These are phyloP conservation scores for Tichodroma muraria DNA, from an alignment of 2,113 vertebrate genomes.

Conservation along the genomic window DNA sequence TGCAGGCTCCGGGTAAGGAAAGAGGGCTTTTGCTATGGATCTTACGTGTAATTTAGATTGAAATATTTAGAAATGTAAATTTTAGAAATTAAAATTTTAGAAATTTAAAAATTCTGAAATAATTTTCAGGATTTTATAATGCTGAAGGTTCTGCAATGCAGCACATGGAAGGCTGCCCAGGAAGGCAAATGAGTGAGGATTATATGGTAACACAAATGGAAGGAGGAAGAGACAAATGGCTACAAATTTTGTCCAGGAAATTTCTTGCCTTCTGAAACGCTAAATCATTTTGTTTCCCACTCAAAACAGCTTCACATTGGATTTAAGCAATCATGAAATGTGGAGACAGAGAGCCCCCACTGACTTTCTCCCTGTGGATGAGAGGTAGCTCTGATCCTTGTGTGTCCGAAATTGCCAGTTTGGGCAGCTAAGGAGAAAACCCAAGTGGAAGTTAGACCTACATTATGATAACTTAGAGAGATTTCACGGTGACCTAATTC, in stretches of 20 bases:
- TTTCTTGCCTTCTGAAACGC: not conserved
- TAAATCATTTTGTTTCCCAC: not conserved
- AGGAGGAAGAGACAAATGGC: not conserved
- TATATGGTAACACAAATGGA: not conserved
- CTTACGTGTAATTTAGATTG: rapidly evolving
- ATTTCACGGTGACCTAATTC: not conserved
- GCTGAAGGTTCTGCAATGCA: not conserved
- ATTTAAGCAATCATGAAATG: not conserved
- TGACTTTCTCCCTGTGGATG: not conserved
- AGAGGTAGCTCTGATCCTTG: not conserved
- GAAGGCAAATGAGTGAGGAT: not conserved
- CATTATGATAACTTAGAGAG: not conserved
- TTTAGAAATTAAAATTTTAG: no score
- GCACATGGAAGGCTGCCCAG: not conserved
- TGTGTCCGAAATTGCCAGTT: not conserved
- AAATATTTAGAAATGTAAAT: not conserved
- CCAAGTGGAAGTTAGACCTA: not conserved
- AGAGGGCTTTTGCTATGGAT: not conserved
- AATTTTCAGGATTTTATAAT: not conserved
- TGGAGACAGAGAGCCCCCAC: not conserved
- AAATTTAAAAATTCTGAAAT: not conserved
- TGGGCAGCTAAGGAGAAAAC: not conserved
- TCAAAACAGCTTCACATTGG: not conserved
- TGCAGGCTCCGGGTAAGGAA: not conserved
- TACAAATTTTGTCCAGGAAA: not conserved